Base-by-base conservation (phyloP, 2,797 vertebrate species). In the Aratinga solstitialis region DNA sequence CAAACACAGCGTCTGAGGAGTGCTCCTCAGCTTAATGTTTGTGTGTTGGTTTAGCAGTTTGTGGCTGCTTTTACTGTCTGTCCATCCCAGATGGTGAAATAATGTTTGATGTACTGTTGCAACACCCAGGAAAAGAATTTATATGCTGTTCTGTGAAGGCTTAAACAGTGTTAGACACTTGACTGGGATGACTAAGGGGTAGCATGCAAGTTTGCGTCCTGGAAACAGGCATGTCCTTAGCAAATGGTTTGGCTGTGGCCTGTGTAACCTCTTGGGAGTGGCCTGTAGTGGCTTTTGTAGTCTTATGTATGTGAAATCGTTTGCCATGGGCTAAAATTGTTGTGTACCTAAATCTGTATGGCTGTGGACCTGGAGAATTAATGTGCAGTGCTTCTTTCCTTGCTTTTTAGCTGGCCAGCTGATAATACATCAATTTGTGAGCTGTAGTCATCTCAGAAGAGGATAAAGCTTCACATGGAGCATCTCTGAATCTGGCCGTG, bases 41-140 rank as follows among this genome's bases (percentile, higher is more conserved):
- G 24, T 48, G 27, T 85, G 81, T 87, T 89, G 89, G 34, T 68
- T 80, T 51, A 93, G 72, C 67, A 76, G 27, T 85, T 74, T 75
- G 76, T 62, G 73, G 66, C 89, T 93, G 65, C 8, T 91, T 72
- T 91, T 83, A 58, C 75, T 74, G 51, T 16, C 18, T 30, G 22
- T 67, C 36, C 0, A 0, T 63, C 78, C 67, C 78, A 74, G 65
- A 54, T 76, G 65, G 56, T 84, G 89, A 83, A 92, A 86, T 89
- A 65, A 83, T 80, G 56, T 80, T 67, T 74, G 87, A 40, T 53
- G 67, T 45, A 16, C 67, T 69, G 50, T 56, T 93, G 87, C 82
- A 83, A 66, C 89, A 85, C 68, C 53, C 91, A 72, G 82, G 72
- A 62, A n/a, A 58, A 92, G 58, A 87, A 69, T 91, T 89, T 58